phyloP scores from a whole-genome alignment of 1,140 invertebrate species.

The Globodera ellingtonae region DNA sequence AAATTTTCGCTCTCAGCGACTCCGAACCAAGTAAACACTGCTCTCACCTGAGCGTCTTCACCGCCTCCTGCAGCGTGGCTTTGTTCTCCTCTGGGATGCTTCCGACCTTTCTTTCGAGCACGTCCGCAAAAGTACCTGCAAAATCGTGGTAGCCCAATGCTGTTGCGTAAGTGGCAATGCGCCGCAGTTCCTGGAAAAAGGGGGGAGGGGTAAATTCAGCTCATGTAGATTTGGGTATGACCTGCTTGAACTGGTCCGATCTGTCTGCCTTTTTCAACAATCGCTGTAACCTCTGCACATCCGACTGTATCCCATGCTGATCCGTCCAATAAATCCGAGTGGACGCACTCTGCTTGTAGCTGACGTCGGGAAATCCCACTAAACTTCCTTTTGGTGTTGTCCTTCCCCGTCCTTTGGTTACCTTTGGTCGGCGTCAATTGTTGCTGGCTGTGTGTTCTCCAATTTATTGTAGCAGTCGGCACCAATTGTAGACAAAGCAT shows the following conservation, averaged over 20 bases:
- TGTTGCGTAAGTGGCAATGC: slow-evolving; percentile 34
- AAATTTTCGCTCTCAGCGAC: too few relatives aligned
- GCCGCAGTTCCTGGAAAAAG: slow-evolving; percentile 37
- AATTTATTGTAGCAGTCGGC: neutral
- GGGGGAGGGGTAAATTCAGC: neutral
- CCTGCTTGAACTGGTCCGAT: slow-evolving; percentile 42
- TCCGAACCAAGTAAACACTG: too few relatives aligned
- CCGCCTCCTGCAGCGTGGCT: neutral
- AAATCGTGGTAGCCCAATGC: slow-evolving; percentile 39
- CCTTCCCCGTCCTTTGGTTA: neutral
- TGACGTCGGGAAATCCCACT: slow-evolving; percentile 33
- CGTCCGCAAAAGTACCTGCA: slow-evolving; percentile 21
- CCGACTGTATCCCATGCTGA: slow-evolving; percentile 34
- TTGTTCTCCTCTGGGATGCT: slow-evolving; percentile 27
- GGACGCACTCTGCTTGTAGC: slow-evolving; percentile 31
- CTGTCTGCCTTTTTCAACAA: slow-evolving; percentile 27
- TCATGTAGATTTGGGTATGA: slow-evolving; percentile 21
- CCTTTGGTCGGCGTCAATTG: neutral
- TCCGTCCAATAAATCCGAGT: slow-evolving; percentile 38
- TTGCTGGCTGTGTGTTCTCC: neutral
- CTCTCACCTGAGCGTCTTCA: neutral
- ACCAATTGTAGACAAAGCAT: slow-evolving; percentile 33
- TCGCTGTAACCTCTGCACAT: slow-evolving; percentile 30
- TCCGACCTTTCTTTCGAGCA: slow-evolving; percentile 1
- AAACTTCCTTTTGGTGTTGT: neutral